Evolutionary conservation across 2,797 vertebrate species (phyloP).

Genomic region (Premnoplex brunnescens): DNA sequence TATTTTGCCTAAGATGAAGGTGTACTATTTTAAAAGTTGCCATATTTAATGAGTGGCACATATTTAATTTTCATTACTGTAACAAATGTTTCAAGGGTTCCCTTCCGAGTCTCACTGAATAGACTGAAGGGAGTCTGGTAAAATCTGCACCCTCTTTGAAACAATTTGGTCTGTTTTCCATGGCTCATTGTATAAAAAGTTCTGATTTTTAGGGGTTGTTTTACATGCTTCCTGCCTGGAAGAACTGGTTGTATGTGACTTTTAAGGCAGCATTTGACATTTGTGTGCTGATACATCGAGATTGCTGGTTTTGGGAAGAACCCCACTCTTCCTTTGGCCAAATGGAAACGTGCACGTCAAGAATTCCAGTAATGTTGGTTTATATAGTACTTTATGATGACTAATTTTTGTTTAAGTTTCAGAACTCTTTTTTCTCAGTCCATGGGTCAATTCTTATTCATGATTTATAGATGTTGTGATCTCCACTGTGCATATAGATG

Average conservation of each 20-base stretch:
- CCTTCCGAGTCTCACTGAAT: background rate
- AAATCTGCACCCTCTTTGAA: background rate
- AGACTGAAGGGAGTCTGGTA: background rate
- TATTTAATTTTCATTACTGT: background rate
- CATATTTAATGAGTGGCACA: background rate
- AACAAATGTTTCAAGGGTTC: background rate
- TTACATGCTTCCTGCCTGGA: background rate
- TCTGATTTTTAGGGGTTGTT: background rate
- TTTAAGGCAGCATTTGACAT: background rate
- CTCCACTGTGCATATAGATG: background rate
- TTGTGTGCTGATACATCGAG: background rate
- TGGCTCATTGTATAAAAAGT: background rate
- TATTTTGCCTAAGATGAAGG: background rate
- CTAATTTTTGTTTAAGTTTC: background rate
- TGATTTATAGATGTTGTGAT: background rate
- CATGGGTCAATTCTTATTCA: background rate
- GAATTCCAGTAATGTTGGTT: background rate
- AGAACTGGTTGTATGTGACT: background rate
- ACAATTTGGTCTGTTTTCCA: background rate
- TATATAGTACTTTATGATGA: background rate
- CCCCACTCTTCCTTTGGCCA: background rate
- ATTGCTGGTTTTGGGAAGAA: background rate
- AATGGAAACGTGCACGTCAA: background rate
- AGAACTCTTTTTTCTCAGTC: background rate
- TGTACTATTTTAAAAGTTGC: background rate